phyloP scores from a whole-genome alignment of 2,888 invertebrate species.

The Sphaeridia pumilis region DNA sequence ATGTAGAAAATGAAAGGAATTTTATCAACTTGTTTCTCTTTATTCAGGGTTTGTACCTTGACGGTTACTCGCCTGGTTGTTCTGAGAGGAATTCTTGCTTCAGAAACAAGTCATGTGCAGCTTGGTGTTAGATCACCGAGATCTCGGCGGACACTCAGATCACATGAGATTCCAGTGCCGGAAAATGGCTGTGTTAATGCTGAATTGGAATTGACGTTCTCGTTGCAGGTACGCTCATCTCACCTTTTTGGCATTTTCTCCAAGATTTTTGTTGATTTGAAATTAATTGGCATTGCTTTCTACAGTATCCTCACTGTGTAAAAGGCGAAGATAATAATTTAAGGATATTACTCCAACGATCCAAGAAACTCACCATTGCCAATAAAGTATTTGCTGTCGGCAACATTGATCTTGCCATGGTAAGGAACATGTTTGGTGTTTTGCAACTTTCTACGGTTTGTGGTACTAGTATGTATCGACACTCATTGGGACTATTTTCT shows the following conservation, averaged over 20 bases:
- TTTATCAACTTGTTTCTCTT: no score
- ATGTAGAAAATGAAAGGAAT: no score
- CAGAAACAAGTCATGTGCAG: conserved; percentile 53
- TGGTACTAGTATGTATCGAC: no score
- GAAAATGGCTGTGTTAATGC: conserved; percentile 69
- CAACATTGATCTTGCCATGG: conserved; percentile 88
- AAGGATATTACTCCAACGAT: conserved; percentile 89
- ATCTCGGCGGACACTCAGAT: conserved; percentile 52
- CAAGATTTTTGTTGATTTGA: no score
- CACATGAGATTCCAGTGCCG: conserved; percentile 84
- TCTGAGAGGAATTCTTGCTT: conserved; percentile 50
- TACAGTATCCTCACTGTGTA: conserved; percentile 88
- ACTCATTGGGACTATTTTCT: not conserved
- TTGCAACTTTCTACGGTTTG: no score
- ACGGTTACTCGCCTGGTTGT: conserved; percentile 76
- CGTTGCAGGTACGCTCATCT: conserved; percentile 66
- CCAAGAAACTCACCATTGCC: conserved; percentile 99
- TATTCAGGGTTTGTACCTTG: conserved; percentile 74
- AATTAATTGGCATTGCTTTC: no score
- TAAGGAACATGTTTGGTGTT: no score
- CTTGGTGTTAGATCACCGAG: conserved; percentile 81
- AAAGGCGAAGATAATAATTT: conserved; percentile 94
- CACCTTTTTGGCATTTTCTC: no score
- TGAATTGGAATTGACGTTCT: conserved; percentile 94
- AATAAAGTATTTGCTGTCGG: conserved; percentile 97